These are phyloP conservation scores for Triplophysa rosa DNA, from an alignment of 2,113 vertebrate species.

Conservation along the genomic window DNA sequence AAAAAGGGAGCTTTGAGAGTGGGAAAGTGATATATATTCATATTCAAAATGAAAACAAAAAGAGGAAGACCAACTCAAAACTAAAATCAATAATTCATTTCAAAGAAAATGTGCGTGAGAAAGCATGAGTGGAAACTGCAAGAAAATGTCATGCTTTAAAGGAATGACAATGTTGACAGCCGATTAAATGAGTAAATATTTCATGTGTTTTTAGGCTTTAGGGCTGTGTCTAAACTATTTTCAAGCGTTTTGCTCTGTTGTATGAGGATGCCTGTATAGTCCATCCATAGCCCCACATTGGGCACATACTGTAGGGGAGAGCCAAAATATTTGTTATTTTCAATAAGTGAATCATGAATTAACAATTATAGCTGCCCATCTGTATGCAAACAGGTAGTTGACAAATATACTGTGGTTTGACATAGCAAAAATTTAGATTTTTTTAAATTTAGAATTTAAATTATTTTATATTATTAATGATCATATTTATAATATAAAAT, in stretches of 20 bases:
- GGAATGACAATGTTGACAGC: slow-evolving; percentile 45
- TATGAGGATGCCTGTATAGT: slow-evolving; percentile 25
- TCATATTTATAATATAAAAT: too few species aligned
- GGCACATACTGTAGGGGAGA: slow-evolving; percentile 7
- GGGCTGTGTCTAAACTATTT: slow-evolving; percentile 31
- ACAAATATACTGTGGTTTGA: too few species aligned
- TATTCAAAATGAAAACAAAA: slow-evolving; percentile 45
- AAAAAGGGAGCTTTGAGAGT: slow-evolving; percentile 25
- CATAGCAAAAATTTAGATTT: too few species aligned
- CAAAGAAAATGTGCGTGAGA: slow-evolving; percentile 9
- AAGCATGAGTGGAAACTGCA: slow-evolving; percentile 33
- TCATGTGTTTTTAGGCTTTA: slow-evolving; percentile 49
- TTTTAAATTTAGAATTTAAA: too few species aligned
- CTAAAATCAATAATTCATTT: slow-evolving; percentile 49
- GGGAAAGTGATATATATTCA: slow-evolving; percentile 43
- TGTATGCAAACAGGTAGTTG: too few species aligned
- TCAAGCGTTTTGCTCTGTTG: slow-evolving; percentile 29
- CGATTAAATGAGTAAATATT: slow-evolving; percentile 47
- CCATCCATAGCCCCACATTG: not conserved
- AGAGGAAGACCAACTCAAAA: slow-evolving; percentile 42
- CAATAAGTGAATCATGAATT: too few species aligned
- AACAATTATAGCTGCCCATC: too few species aligned
- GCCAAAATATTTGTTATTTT: too few species aligned
- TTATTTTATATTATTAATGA: too few species aligned
- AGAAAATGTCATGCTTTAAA: slow-evolving; percentile 48